Evolutionary conservation across 2,888 invertebrate species (phyloP), one percentile per base, ranked within the genome.

Genomic region (Cheilosia scutellata): DNA sequence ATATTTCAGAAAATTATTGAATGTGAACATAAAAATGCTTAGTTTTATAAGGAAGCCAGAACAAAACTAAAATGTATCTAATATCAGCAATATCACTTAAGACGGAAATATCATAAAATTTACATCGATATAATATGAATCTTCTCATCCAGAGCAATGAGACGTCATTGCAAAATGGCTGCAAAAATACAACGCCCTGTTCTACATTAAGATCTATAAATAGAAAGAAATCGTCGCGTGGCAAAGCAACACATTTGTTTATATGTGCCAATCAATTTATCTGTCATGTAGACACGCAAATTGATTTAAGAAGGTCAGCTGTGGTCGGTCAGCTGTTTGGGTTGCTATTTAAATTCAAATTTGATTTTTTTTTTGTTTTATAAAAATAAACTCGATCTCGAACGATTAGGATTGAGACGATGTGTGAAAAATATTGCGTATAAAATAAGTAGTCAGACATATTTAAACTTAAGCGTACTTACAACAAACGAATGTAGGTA

Each of bases 291-390:
- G 51, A 16, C 42, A 33, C 42, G 44, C 31, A 58, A 76, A 68
- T 60, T 68, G 60, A 68, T 70, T 62, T 70, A 53, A 29, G 63
- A 78, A 71, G 78, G 78, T 78, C 78, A 71, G 40, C 44, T 60
- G 76, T 51, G 37, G 42, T 60, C 55, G 7, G 51, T 25, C 51
- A 42, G 57, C 60, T 29, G 37, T 33, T 37, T 37, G 37, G 13
- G 49, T 11, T 25, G 7, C 51, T 47, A 51, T 37, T 62, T 42
- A 25, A 16, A 25, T 40, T 57, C 42, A 16, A 33, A 20, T 37
- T 47, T 65, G 37, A 25, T 51, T 49, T 58, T 49, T 7, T 25
- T 25, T 51, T 68, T 68, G 9, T 20, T 60, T 47, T 57, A 37
- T 37, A 51, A 51, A 72, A 62, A 74, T 47, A 74, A 65, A 37